Evolutionary conservation across 2,113 vertebrate species (phyloP).

Genomic region (Rhodinocichla rosea): DNA sequence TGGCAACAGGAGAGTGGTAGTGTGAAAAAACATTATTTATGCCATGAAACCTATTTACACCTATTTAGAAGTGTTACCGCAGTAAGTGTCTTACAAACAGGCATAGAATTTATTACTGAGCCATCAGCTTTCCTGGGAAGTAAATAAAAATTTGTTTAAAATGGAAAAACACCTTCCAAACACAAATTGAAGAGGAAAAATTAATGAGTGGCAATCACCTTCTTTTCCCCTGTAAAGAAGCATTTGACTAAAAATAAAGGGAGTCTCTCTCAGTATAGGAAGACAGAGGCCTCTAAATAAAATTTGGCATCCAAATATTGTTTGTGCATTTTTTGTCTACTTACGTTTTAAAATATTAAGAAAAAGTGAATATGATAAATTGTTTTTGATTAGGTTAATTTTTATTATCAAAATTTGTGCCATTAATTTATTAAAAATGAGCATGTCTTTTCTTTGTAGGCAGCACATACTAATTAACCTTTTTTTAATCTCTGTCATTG

Average conservation of each 20-base stretch:
- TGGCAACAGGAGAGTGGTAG: neutral
- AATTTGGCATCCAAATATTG: neutral
- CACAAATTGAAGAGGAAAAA: accelerated
- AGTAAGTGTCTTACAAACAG: neutral
- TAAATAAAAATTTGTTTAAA: neutral
- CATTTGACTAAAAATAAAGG: neutral
- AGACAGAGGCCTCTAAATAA: neutral
- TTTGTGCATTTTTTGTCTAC: neutral
- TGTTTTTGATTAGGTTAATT: neutral
- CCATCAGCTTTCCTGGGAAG: neutral
- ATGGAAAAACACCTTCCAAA: neutral
- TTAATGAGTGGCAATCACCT: neutral
- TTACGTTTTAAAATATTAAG: neutral
- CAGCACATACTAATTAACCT: neutral
- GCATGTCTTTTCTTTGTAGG: neutral
- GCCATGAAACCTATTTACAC: neutral
- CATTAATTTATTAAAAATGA: neutral
- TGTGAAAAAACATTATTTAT: neutral
- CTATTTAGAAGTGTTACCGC: neutral
- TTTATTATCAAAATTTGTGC: neutral
- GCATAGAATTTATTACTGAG: neutral
- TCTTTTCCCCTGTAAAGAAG: neutral
- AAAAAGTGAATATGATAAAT: neutral
- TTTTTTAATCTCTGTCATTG: neutral
- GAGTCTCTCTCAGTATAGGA: neutral